Conservation (phyloP, 2,888 invertebrate genomes). For the Zygothrica quintamaculata region DNA sequence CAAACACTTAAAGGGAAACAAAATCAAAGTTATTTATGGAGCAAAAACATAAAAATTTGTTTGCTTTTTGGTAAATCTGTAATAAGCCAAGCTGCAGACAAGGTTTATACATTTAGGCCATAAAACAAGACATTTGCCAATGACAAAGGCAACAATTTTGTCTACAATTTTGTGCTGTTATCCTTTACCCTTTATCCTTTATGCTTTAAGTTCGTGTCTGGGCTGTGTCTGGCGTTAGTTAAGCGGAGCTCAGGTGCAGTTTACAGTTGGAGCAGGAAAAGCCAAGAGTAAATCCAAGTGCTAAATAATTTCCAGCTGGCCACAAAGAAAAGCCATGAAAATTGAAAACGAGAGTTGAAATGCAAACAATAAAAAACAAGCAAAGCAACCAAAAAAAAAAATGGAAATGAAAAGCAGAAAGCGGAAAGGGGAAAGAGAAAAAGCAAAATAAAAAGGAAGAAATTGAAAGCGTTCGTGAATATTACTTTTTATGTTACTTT, state of each 20-base stretch:
- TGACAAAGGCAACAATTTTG: slow-evolving; percentile 14
- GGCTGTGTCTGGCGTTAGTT: slow-evolving; percentile 49
- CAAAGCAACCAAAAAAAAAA: slow-evolving; percentile 16
- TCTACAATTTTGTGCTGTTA: slow-evolving; percentile 3
- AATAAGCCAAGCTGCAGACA: too few relatives aligned
- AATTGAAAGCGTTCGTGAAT: slow-evolving; percentile 56
- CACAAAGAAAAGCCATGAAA: slow-evolving; percentile 63
- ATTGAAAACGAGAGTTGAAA: slow-evolving; percentile 76
- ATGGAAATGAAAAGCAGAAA: background rate
- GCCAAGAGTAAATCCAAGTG: slow-evolving; percentile 38
- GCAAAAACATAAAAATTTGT: too few relatives aligned
- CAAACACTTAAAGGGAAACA: too few relatives aligned
- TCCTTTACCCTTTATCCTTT: background rate
- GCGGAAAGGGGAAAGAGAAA: slow-evolving; percentile 22
- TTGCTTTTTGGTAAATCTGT: too few relatives aligned
- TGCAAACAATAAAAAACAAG: slow-evolving; percentile 44
- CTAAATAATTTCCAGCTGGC: slow-evolving; percentile 53
- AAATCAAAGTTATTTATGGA: too few relatives aligned
- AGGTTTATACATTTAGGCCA: too few relatives aligned
- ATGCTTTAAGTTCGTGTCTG: too few relatives aligned
- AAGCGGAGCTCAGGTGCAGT: slow-evolving; percentile 66
- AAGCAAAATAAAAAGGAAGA: slow-evolving; percentile 5
- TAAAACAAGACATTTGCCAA: too few relatives aligned
- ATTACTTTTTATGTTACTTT: slow-evolving; percentile 65
- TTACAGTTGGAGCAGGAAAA: too few relatives aligned